Conservation (phyloP, 2,888 invertebrate species). For the Neoaliturus tenellus region DNA sequence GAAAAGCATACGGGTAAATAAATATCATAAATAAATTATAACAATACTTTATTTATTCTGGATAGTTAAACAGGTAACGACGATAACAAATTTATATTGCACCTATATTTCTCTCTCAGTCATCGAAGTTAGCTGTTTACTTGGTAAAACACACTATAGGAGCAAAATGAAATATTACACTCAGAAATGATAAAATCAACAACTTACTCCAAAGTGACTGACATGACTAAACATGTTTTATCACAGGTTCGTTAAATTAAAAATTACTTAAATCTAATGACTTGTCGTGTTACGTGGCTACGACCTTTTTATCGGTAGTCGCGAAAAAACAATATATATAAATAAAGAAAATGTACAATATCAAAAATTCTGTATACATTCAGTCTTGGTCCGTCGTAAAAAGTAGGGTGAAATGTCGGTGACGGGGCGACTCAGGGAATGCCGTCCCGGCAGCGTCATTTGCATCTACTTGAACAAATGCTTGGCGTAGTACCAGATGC, state of each 20-base stretch:
- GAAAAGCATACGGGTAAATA: not conserved
- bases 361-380: constrained; percentile 56
- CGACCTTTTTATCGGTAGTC: constrained; percentile 2
- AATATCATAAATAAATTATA: not conserved
- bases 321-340: constrained; percentile 44
- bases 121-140: not conserved
- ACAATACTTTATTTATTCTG: constrained; percentile 25
- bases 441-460: constrained; percentile 6
- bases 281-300: constrained; percentile 48
- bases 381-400: constrained; percentile 55
- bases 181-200: constrained; percentile 37
- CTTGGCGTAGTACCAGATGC: constrained; percentile 92
- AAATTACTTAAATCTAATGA: constrained; percentile 43
- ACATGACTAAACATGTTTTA: constrained; percentile 14
- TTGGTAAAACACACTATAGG: constrained; percentile 35
- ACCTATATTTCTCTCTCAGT: constrained; percentile 45
- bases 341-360: constrained; percentile 53
- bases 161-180: constrained; percentile 8
- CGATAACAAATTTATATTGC: constrained; percentile 14
- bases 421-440: constrained; percentile 44
- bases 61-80: constrained; percentile 19
- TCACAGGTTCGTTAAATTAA: constrained; percentile 50
- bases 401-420: constrained; percentile 33
- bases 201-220: constrained; percentile 25
- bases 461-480: constrained; percentile 84